Base-by-base conservation (phyloP, 2,113 vertebrate genomes). In the Spilogale gracilis region DNA sequence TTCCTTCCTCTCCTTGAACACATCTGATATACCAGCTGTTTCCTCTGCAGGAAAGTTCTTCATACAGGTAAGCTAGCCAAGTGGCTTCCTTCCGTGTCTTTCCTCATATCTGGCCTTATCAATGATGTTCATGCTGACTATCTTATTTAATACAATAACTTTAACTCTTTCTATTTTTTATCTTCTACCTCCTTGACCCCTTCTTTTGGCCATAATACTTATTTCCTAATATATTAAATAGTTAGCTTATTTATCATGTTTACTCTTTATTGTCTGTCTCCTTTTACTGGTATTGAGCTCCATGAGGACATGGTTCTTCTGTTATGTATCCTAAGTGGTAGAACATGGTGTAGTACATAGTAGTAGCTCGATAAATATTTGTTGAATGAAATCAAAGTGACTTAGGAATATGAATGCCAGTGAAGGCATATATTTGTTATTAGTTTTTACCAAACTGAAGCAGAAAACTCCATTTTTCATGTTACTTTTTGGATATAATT, bases 401-500 rank as follows among this genome's bases (percentile, higher is more conserved):
- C 38, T 95, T 50, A 92, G 94, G 65, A 71, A 60, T 92, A 60
- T 89, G 32, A n/a, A 16, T 92, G 5, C 94, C 38, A 73, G 12
- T 30, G 18, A 92, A 96, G 30, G 6, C 32, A n/a, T 56, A 54
- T 90, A 52, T 30, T 87, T 21, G 16, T 58, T 60, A 78, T 78
- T 91, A 63, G 54, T 81, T 91, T 94, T 94, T 73, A 71, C 43
- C 18, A 16, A 92, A 76, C 67, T 30, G 76, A 73, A 91, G 13
- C 11, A 92, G 58, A 96, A 97, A 95, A 82, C 4, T 91, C 1
- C 1, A 81, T 14, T 76, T 95, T 93, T 63, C n/a, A 84, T 32
- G 11, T 78, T 95, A 78, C 9, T 20, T 61, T 96, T 80, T 54
- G 32, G 21, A 80, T 87, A 91, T 91, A 90, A 90, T 89, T 96